phyloP scores from a whole-genome alignment of 1,140 invertebrate species.

The Megalonaias nervosa region DNA sequence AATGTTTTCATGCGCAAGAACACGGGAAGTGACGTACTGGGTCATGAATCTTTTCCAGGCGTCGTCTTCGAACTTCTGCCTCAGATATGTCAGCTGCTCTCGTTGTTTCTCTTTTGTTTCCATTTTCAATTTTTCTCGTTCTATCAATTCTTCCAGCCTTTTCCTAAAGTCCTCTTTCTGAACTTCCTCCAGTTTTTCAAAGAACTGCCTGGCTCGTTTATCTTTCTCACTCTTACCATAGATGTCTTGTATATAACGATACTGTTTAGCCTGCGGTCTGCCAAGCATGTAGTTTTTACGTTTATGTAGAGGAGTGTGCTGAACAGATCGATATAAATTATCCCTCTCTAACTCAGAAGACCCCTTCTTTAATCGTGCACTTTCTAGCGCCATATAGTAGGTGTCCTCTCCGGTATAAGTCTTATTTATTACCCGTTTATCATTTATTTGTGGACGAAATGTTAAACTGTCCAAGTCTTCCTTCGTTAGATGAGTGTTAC shows the following conservation, averaged over 20 bases:
- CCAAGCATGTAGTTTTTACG: slow-evolving; percentile 33
- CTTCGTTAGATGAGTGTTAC: too few relatives aligned
- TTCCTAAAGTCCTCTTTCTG: slow-evolving; percentile 39
- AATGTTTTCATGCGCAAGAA: slow-evolving; percentile 49
- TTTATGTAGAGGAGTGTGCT: slow-evolving; percentile 2
- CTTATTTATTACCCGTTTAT: slow-evolving; percentile 21
- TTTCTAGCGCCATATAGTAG: not conserved
- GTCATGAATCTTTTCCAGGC: slow-evolving; percentile 49
- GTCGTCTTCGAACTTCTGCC: slow-evolving; percentile 52
- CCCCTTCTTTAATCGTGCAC: slow-evolving; percentile 3
- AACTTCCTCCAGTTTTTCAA: slow-evolving; percentile 44
- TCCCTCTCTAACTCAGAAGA: slow-evolving; percentile 2
- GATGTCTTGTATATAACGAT: slow-evolving; percentile 42
- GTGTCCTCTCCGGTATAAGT: slow-evolving; percentile 31
- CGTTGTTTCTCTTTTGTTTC: slow-evolving; percentile 48
- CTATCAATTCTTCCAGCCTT: slow-evolving; percentile 34
- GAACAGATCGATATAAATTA: slow-evolving; percentile 23
- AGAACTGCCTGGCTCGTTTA: slow-evolving; percentile 44
- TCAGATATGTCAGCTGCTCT: slow-evolving; percentile 42
- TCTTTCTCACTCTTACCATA: slow-evolving; percentile 40
- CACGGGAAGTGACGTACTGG: slow-evolving; percentile 57
- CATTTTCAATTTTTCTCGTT: slow-evolving; percentile 31
- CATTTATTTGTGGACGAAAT: slow-evolving; percentile 28
- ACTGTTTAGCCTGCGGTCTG: slow-evolving; percentile 37
- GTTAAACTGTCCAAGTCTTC: slow-evolving; percentile 5